phyloP scores from a whole-genome alignment of 2,888 invertebrate species.

The Polylopha cassiicola region DNA sequence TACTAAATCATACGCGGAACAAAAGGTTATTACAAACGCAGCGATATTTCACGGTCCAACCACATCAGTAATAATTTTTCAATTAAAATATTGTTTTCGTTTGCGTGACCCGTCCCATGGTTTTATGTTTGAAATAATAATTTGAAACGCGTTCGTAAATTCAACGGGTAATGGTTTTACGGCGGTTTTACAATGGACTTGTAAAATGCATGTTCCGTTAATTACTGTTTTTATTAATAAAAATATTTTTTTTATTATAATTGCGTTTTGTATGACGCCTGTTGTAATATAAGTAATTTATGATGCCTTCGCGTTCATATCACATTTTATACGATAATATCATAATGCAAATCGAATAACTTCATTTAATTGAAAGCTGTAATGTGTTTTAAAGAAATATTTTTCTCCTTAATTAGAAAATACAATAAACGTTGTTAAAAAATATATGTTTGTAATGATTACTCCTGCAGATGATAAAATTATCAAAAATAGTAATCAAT shows the following conservation, averaged over 20 bases:
- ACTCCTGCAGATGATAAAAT: too few relatives aligned
- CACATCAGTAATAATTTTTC: slow-evolving; percentile 60
- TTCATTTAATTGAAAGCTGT: too few relatives aligned
- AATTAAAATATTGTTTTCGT: slow-evolving; percentile 53
- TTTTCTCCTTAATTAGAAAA: too few relatives aligned
- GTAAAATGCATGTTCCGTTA: slow-evolving; percentile 8
- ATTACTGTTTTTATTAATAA: slow-evolving; percentile 7
- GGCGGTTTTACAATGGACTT: slow-evolving; percentile 6
- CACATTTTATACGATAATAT: too few relatives aligned
- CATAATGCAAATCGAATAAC: too few relatives aligned
- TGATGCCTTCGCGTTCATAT: too few relatives aligned
- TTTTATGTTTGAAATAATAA: slow-evolving; percentile 28
- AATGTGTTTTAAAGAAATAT: too few relatives aligned
- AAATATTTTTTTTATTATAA: slow-evolving; percentile 4
- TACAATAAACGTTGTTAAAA: too few relatives aligned
- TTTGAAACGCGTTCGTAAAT: slow-evolving; percentile 20
- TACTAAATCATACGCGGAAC: slow-evolving; percentile 49
- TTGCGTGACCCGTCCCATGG: slow-evolving; percentile 31
- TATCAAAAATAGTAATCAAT: too few relatives aligned
- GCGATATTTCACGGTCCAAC: slow-evolving; percentile 56
- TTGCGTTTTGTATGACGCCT: too few relatives aligned
- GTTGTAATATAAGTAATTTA: too few relatives aligned
- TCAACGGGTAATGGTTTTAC: slow-evolving; percentile 15
- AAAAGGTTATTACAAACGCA: slow-evolving; percentile 46
- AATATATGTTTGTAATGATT: too few relatives aligned